These are phyloP conservation scores for Agonopterix subpropinquella DNA, from an alignment of 2,888 invertebrate species.

Conservation along the genomic window DNA sequence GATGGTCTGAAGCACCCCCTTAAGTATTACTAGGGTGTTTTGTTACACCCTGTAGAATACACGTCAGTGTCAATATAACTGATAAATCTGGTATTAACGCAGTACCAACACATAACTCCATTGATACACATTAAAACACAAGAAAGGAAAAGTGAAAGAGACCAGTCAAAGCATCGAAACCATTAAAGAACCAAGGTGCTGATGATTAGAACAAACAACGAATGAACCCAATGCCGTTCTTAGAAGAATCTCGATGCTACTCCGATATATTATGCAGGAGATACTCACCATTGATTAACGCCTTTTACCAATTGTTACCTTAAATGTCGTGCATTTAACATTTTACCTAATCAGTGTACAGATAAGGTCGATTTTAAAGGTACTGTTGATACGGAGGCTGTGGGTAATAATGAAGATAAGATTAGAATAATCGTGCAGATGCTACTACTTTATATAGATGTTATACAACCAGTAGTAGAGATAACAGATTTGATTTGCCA, in stretches of 20 bases:
- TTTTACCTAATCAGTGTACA: slow-evolving; percentile 15
- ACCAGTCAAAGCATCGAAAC: slow-evolving; percentile 33
- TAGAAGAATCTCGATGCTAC: slow-evolving; percentile 51
- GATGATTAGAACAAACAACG: slow-evolving; percentile 58
- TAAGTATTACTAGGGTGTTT: no score
- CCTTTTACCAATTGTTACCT: slow-evolving; percentile 30
- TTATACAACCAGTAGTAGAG: slow-evolving; percentile 24
- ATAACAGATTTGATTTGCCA: slow-evolving; percentile 19
- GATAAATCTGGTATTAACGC: no score
- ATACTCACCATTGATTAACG: slow-evolving; percentile 59
- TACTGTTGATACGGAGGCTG: slow-evolving; percentile 17
- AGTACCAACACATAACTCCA: background rate
- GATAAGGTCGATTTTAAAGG: slow-evolving; percentile 28
- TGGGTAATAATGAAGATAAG: slow-evolving; percentile 44
- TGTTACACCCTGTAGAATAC: no score
- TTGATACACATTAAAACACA: slow-evolving; percentile 32
- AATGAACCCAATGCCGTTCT: slow-evolving; percentile 47
- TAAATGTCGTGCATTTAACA: slow-evolving; percentile 2
- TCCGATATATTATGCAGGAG: slow-evolving; percentile 41
- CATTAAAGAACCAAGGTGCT: slow-evolving; percentile 51
- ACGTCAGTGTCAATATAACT: no score
- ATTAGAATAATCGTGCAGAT: slow-evolving; percentile 26
- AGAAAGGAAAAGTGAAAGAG: slow-evolving; percentile 62
- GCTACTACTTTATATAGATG: slow-evolving; percentile 31
- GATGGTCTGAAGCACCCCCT: no score